Base-by-base conservation (phyloP, 2,888 invertebrate species). In the Cryptocheilus praepositus region DNA sequence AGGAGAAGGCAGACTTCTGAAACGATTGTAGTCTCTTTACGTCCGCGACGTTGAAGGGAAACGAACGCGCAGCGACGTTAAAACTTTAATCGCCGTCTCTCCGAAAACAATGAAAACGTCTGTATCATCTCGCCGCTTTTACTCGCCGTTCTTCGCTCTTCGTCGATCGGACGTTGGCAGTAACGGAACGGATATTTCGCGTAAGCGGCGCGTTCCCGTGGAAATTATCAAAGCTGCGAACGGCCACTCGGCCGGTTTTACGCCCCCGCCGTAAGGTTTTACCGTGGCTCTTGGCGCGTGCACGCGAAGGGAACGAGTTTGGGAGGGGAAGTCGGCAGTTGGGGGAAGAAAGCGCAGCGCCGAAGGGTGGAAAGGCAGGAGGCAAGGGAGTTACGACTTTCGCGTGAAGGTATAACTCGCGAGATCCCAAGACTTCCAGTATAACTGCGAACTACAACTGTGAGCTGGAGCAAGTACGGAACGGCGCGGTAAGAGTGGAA, bases 201-300 rank as follows among this genome's bases (percentile, higher is more conserved):
- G 51, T 25, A 21, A 51, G 28, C 19, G 44, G 43, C 19, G 18
- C 36, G 13, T 19, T 56, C 44, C 56, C 18, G 56, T 21, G 44
- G 44, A 56, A 56, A 56, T 56, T 43, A 56, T 56, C 44, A 36
- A 56, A 60, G 60, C 60, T 28, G 28, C 49, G 60, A 36, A 49
- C 51, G 49, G 25, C 22, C 52, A 8, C 18, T 16, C 28, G 43
- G 28, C 51, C 43, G 19, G 28, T 56, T 62, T 62, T 49, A 62
- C 56, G 36, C 36, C 56, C 46, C 16, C 18, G 49, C 28, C 56
- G 62, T 62, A 62, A 62, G 55, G 56, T 62, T 62, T 62, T 62
- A 62, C 11, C 36, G 46, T 19, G 43, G 43, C 43, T 21, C 22
- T 51, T 62, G 22, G 56, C 15, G 55, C 36, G 36, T 7, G 8